Percentiles rank a stretch among this genome's conserved stretches.
phyloP scores from a whole-genome alignment of 53 echinoderm and acorn worm genomes.

The Actinopyga echinites region DNA sequence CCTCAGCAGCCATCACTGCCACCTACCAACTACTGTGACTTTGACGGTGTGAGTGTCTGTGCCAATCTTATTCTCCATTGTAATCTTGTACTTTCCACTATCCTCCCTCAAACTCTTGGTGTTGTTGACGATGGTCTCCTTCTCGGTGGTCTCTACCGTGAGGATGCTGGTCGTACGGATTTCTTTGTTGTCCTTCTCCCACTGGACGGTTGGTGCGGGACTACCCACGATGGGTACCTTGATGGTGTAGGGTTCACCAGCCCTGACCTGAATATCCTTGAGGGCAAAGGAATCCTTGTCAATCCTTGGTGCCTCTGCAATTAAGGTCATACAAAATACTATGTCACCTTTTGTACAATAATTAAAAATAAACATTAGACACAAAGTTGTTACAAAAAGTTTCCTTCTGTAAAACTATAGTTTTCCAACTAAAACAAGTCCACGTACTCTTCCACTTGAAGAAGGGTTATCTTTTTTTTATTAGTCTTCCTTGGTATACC shows the following conservation, averaged over 20 bases:
- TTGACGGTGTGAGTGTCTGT: conserved; percentile 69
- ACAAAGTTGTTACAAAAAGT: too few relatives aligned
- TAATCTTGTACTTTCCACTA: conserved; percentile 79
- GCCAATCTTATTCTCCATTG: conserved; percentile 84
- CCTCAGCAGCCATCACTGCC: too few relatives aligned
- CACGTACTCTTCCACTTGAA: too few relatives aligned
- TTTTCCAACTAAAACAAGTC: too few relatives aligned
- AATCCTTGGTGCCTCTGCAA: conserved; percentile 77
- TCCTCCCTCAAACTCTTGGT: conserved; percentile 73
- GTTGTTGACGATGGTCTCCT: conserved; percentile 52
- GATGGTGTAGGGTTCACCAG: conserved; percentile 78
- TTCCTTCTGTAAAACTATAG: too few relatives aligned
- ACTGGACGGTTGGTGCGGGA: conserved; percentile 76
- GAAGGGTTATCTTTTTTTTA: too few relatives aligned
- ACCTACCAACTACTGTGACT: conserved; percentile 87
- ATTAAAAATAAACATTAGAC: not conserved
- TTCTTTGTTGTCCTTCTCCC: conserved; percentile 91
- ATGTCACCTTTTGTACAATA: not conserved
- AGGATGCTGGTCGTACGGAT: conserved; percentile 49
- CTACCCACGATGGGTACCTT: conserved; percentile 78
- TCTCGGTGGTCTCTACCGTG: conserved; percentile 68
- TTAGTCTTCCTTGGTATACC: too few relatives aligned
- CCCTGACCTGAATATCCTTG: conserved; percentile 77
- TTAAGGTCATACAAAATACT: not conserved
- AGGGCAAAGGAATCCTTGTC: conserved; percentile 74